phyloP scores from a whole-genome alignment of 2,797 vertebrate species.

The Smutsia gigantea region DNA sequence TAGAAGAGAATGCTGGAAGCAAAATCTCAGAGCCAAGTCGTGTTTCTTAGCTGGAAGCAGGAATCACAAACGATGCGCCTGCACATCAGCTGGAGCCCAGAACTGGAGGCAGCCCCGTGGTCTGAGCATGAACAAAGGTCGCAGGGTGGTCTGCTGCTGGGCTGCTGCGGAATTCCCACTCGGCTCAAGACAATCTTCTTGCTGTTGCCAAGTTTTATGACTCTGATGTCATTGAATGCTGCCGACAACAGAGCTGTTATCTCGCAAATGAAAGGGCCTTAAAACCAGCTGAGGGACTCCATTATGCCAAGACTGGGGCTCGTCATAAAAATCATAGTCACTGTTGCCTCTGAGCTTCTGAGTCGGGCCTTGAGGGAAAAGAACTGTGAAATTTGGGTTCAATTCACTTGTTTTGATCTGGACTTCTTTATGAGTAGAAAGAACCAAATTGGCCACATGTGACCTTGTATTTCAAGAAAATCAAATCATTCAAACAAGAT shows the following conservation, averaged over 20 bases:
- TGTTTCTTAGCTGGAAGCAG: not conserved
- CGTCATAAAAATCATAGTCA: conserved; percentile 63
- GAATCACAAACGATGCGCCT: not conserved
- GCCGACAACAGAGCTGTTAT: conserved; percentile 73
- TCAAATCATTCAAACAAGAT: conserved; percentile 65
- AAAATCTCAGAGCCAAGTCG: not conserved
- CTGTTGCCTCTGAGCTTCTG: conserved; percentile 55
- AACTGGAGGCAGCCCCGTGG: not conserved
- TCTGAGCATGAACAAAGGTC: conserved; percentile 43
- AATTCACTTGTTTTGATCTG: conserved; percentile 49
- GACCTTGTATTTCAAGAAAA: conserved; percentile 67
- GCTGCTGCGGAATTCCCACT: conserved; percentile 11
- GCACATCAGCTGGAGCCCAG: not conserved
- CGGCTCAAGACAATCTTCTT: conserved; percentile 58
- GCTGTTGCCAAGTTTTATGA: conserved; percentile 75
- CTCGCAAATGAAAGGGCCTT: conserved; percentile 68
- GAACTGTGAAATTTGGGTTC: conserved; percentile 65
- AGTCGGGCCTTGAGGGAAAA: conserved; percentile 52
- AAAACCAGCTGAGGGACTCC: conserved; percentile 60
- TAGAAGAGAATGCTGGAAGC: not conserved
- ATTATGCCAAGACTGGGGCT: conserved; percentile 53
- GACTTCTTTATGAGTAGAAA: conserved; percentile 59
- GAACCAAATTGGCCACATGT: conserved; percentile 39
- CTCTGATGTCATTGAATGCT: conserved; percentile 65
- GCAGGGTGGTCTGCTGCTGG: not conserved